phyloP scores from a whole-genome alignment of 2,888 invertebrate species.

The Crepidodera aurea region DNA sequence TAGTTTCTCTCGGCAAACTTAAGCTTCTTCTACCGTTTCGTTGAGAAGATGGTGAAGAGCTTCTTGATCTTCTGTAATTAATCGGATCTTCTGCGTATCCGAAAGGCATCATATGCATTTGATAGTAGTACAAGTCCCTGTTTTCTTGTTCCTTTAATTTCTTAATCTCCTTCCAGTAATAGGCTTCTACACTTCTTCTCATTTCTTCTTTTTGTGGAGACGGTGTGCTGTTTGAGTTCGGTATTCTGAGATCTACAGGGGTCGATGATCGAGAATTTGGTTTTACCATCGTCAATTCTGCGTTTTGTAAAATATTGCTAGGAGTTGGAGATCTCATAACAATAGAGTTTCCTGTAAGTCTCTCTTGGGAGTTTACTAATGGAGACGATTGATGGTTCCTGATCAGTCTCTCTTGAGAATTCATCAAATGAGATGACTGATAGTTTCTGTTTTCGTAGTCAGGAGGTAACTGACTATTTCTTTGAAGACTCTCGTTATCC shows the following conservation, averaged over 20 bases:
- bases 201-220: constrained; percentile 66
- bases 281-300: constrained; percentile 23
- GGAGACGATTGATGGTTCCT: constrained; percentile 42
- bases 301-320: constrained; percentile 35
- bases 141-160: constrained; percentile 72
- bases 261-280: constrained; percentile 40
- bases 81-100: constrained; percentile 55
- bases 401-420: too few species aligned
- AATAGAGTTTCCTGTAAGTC: constrained; percentile 34
- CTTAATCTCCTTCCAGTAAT: constrained; percentile 74
- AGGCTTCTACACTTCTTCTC: constrained; percentile 69
- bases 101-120: constrained; percentile 49
- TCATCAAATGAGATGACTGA: neutral
- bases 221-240: constrained; percentile 42
- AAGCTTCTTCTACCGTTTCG: constrained; percentile 59
- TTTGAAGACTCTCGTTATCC: neutral
- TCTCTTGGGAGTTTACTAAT: constrained; percentile 35
- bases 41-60: constrained; percentile 60
- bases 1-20: constrained; percentile 56
- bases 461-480: constrained; percentile 15
- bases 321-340: constrained; percentile 43
- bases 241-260: constrained; percentile 40
- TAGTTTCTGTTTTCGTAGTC: constrained; percentile 13
- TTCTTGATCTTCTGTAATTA: constrained; percentile 59
- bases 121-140: constrained; percentile 58